Evolutionary conservation across 2,797 vertebrate species (phyloP).

Genomic region (Sparus aurata): DNA sequence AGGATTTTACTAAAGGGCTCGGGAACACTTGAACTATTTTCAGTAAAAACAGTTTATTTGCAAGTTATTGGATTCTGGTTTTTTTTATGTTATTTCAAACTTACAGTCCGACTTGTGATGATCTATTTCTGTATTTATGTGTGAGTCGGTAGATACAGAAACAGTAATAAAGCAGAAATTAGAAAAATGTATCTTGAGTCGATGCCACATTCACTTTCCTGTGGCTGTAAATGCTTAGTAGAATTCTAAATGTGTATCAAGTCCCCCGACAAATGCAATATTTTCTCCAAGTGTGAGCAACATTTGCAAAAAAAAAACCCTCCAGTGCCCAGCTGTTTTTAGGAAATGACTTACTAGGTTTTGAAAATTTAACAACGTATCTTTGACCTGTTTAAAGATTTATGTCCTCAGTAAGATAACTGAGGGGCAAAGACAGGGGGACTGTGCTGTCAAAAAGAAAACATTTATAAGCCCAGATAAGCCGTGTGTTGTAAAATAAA

Average conservation of each 20-base stretch:
- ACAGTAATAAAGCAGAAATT: neutral
- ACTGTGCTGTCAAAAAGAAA: conserved; percentile 13
- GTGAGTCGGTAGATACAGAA: neutral
- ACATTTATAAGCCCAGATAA: neutral
- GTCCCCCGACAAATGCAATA: neutral
- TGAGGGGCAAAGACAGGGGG: neutral
- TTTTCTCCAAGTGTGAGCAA: neutral
- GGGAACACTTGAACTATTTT: too few species aligned
- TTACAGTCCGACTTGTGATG: neutral
- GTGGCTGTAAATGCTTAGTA: neutral
- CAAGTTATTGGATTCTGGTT: too few species aligned
- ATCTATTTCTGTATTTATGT: neutral
- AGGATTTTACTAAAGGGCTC: too few species aligned
- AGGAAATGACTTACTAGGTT: neutral
- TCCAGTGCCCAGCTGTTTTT: neutral
- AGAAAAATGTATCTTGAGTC: neutral
- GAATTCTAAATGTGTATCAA: neutral
- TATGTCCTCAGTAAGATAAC: neutral
- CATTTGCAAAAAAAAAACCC: neutral
- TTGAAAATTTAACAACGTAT: too few species aligned
- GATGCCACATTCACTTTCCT: neutral
- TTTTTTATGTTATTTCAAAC: too few species aligned
- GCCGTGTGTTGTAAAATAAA: neutral
- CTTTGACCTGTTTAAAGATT: neutral
- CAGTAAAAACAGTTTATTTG: too few species aligned